These are phyloP conservation scores for Tenebrio molitor DNA, from an alignment of 1,140 invertebrate species.

Conservation along the genomic window DNA sequence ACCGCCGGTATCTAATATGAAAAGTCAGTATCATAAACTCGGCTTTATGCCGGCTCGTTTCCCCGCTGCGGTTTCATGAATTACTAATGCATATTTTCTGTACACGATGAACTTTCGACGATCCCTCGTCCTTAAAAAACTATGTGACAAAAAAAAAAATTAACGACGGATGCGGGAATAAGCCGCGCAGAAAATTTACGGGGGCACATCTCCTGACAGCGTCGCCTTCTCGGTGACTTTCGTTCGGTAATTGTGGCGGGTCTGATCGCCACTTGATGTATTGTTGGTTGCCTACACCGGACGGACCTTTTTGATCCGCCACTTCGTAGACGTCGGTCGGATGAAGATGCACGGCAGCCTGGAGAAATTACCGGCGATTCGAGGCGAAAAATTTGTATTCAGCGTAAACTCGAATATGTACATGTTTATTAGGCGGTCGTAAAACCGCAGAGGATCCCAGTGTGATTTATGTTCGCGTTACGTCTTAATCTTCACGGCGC, in stretches of 20 bases:
- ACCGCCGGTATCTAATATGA: constrained; percentile 53
- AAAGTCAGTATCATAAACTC: constrained; percentile 57
- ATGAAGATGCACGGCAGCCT: too few species aligned
- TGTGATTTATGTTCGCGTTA: constrained; percentile 29
- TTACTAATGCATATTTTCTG: constrained; percentile 58
- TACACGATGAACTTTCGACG: constrained; percentile 49
- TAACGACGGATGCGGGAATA: not conserved
- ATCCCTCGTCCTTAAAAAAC: not conserved
- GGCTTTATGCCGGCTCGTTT: constrained; percentile 48
- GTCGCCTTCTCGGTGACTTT: too few species aligned
- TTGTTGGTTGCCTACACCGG: too few species aligned
- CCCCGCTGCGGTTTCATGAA: constrained; percentile 56
- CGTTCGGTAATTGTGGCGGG: too few species aligned
- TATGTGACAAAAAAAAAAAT: too few species aligned
- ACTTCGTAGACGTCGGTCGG: too few species aligned
- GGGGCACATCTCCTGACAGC: too few species aligned
- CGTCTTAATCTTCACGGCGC: constrained; percentile 25
- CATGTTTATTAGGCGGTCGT: constrained; percentile 25
- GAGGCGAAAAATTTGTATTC: not conserved
- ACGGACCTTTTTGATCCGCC: too few species aligned
- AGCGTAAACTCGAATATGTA: constrained; percentile 1
- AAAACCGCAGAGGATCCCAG: constrained; percentile 15
- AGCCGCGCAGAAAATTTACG: too few species aligned
- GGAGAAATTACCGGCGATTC: too few species aligned
- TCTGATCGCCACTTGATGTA: too few species aligned